Evolutionary conservation across 2,113 vertebrate genomes (phyloP), one percentile per base, ranked within the genome.

Genomic region (Corythornis cristatus): DNA sequence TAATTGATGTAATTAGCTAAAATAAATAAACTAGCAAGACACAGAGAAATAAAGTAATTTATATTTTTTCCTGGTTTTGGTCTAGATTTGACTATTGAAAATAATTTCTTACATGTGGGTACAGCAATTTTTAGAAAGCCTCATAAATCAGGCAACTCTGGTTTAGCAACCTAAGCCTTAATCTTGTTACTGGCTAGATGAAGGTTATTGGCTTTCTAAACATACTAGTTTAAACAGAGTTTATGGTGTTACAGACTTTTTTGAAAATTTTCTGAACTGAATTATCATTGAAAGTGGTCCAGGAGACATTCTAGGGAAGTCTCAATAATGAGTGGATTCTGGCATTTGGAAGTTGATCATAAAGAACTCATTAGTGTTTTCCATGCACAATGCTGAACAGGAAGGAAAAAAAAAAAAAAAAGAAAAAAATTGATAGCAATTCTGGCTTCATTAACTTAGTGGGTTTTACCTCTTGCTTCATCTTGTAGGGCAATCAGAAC

Each of bases 21-120:
- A 67, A 58, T 66, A 83, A 65, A 8, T 42, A 31, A 76, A 29
- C 15, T 46, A 66, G 40, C 29, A 51, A 67, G 35, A 56, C 13
- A n/a, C 1, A 21, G 28, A 74, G 85, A 65, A 79, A 66, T 13
- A 72, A 78, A 73, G 14, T 67, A 67, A 46, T n/a, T 56, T 35
- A 10, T 16, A 29, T 0, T 3, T 54, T 76, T 65, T 31, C 2
- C 2, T 2, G 0, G 4, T 70, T 87, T 56, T 72, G n/a, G 14
- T 46, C 17, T 60, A 60, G 15, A 14, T 60, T 83, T 88, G 31
- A 53, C 22, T 75, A 3, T 37, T 0, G 2, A 1, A 5, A 76
- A 12, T 72, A 8, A 33, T 8, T 70, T 85, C 18, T 85, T 17
- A 77, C 51, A 67, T 50, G 54, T 6, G 28, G 12, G 31, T 77